Base-by-base conservation (phyloP, 2,888 invertebrate genomes). In the Caenorhabditis macrosperma region DNA sequence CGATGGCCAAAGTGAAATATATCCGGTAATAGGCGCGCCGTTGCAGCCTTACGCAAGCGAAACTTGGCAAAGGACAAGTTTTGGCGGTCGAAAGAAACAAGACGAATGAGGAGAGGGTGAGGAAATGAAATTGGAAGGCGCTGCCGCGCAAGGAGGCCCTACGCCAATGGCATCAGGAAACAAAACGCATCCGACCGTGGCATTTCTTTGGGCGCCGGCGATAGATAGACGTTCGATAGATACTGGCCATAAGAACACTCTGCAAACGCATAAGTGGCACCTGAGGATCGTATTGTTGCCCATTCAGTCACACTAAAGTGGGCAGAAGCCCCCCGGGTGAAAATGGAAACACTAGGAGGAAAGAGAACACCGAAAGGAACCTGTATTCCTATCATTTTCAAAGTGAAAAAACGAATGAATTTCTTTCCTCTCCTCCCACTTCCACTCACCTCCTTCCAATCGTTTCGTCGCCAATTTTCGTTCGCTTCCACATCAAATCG, bases 51-150 rank as follows among this genome's bases (percentile, higher is more conserved):
- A 38, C 59, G 46, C 44, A 66, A 55, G 28, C 64, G 52, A 77
- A 78, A 78, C 78, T 78, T 78, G 78, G 78, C 78, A 78, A 66
- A 66, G 72, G 78, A 78, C 78, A 78, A 78, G 78, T 78, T 78
- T 78, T 69, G 75, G 55, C 67, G 60, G 67, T 67, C 67, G 75
- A 67, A n/a, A n/a, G n/a, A n/a, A 75, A 75, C 67, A 66, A 55
- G 64, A 46, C 20, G 38, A 28, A 38, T n/a, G n/a, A n/a, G n/a
- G n/a, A n/a, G n/a, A n/a, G n/a, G n/a, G 41, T 1, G 44, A 48
- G 30, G 54, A 63, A 41, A 26, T 33, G 54, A 24, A 54, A 61
- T 50, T 26, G 59, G 26, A 35, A 38, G 9, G 9, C 9, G 48
- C n/a, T n/a, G n/a, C n/a, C 20, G 22, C 20, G 24, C 22, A 44